Base-by-base conservation (phyloP, 1,140 invertebrate genomes). In the Diachasma alloeum region DNA sequence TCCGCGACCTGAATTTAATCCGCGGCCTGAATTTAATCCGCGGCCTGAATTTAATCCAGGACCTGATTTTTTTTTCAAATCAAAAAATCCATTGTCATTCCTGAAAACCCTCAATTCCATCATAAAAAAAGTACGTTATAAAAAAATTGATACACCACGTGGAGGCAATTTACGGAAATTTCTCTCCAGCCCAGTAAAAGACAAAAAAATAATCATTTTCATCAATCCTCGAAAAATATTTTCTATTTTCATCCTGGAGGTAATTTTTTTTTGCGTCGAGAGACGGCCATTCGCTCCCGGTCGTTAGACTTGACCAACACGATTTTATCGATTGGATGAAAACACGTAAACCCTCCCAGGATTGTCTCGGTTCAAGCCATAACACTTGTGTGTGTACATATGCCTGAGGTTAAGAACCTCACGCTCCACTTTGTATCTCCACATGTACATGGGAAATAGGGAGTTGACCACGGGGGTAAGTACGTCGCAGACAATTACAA, bases 361-460 rank as follows among this genome's bases (percentile, higher is more conserved):
- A 76, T 76, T 37, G 74, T 76, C 74, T 76, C 74, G 68, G 37
- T 44, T 39, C 5, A 22, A 56, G 72, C 56, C 36, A 17, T 63
- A 31, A 48, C 56, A 69, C 46, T 68, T 31, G 26, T 76, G 77
- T 81, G 31, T 73, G 78, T 80, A 66, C 59, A 76, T 63, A 72
- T 68, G 59, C 36, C 70, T 48, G 84, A 85, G 88, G 88, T 89
- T 82, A 89, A 89, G 87, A 89, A 89, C 88, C 88, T 89, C 80
- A 77, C 81, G 88, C 77, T 88, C 87, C 71, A 88, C 75, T 89
- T 89, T 80, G 69, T 79, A 70, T 39, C 53, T 69, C 59, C 48
- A 79, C 76, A 37, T 66, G 31, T 17, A 36, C n/a, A 19, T 39
- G 36, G 59, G 24, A 63, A 59, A 59, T 31, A 31, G 31, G 31